A percentile compares a stretch with the other conserved stretches of the same genome.
Conservation (phyloP, 1,140 invertebrate genomes). For the Anastatus disparis region DNA sequence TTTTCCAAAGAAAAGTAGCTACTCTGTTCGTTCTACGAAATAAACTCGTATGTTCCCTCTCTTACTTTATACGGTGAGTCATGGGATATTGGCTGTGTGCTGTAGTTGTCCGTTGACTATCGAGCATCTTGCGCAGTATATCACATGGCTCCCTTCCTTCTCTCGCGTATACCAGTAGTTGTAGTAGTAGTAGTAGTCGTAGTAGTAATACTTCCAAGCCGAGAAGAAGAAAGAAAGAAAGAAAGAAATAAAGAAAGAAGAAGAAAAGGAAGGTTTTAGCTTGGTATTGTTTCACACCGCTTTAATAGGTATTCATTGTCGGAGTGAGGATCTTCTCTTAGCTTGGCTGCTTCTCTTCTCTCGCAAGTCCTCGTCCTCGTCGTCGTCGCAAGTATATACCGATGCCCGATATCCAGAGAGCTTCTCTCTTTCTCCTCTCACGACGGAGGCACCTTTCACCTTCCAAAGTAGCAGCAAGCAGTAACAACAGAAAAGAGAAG, state of each 20-base stretch:
- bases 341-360: too few species aligned
- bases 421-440: slow-evolving; percentile 23
- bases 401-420: slow-evolving; percentile 48
- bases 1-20: neutral
- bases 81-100: slow-evolving; percentile 20
- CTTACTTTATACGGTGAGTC: neutral
- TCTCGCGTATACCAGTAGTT: too few species aligned
- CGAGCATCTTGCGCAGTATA: slow-evolving; percentile 62
- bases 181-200: too few species aligned
- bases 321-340: slow-evolving; percentile 50
- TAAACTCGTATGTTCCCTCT: neutral
- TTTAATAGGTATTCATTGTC: slow-evolving; percentile 65
- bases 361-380: too few species aligned
- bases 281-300: slow-evolving; percentile 62
- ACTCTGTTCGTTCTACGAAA: slow-evolving; percentile 22
- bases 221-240: too few species aligned
- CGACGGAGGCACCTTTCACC: slow-evolving; percentile 15
- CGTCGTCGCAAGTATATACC: slow-evolving; percentile 46
- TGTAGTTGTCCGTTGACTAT: slow-evolving; percentile 51
- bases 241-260: too few species aligned
- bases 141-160: slow-evolving; percentile 46
- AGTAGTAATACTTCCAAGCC: too few species aligned
- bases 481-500: too few species aligned
- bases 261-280: too few species aligned
- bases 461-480: neutral